Evolutionary conservation across 2,113 vertebrate species (phyloP).

Genomic region (Uria lomvia): DNA sequence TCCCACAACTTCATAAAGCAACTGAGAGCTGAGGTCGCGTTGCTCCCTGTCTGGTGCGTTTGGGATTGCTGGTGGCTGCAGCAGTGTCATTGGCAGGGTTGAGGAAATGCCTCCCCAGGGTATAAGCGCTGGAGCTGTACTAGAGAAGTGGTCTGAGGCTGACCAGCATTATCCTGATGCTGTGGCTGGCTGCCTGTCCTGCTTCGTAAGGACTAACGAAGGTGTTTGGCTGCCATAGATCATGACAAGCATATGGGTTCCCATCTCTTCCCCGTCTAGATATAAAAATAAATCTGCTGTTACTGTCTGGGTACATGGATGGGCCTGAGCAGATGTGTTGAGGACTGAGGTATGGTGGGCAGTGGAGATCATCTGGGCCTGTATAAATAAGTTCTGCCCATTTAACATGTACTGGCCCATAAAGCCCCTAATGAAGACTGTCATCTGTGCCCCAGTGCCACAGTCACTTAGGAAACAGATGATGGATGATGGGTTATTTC

Average conservation of each 20-base stretch:
- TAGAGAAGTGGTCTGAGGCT: neutral
- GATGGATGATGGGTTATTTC: neutral
- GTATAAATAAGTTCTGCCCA: neutral
- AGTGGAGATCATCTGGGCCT: neutral
- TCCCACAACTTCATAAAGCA: neutral
- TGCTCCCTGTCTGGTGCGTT: neutral
- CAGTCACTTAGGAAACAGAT: neutral
- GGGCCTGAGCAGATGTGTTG: neutral
- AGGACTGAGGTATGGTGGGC: neutral
- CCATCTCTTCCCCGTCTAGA: neutral
- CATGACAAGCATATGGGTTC: neutral
- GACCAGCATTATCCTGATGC: neutral
- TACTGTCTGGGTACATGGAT: neutral
- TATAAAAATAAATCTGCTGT: neutral
- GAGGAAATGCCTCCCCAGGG: neutral
- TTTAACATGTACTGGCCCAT: neutral
- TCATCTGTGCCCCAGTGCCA: neutral
- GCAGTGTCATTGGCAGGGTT: neutral
- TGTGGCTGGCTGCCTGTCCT: neutral
- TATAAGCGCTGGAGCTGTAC: neutral
- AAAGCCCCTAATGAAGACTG: neutral
- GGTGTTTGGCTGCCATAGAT: neutral
- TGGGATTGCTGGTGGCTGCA: neutral
- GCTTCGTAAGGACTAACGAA: neutral
- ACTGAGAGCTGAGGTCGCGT: neutral